Percentiles rank a stretch among this genome's conserved stretches.
Conservation (phyloP, 1,140 invertebrate species). For the Sinella curviseta region DNA sequence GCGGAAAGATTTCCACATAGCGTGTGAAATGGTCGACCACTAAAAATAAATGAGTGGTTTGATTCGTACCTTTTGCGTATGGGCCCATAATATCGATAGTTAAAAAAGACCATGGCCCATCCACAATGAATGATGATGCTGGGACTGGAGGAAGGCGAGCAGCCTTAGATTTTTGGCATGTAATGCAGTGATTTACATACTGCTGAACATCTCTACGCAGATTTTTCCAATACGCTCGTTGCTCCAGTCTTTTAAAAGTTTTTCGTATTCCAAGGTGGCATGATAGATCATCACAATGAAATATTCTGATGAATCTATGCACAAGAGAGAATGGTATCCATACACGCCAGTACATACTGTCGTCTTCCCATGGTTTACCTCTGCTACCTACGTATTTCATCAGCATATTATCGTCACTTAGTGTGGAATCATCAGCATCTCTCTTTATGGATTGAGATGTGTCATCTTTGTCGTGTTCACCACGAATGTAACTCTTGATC, state of each 20-base stretch:
- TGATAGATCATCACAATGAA: constrained; percentile 17
- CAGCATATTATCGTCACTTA: constrained; percentile 10
- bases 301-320: neutral
- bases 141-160: neutral
- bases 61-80: constrained; percentile 36
- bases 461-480: neutral
- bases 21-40: constrained; percentile 43
- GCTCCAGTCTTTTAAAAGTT: constrained; percentile 30
- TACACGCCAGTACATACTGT: constrained; percentile 21
- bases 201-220: constrained; percentile 24
- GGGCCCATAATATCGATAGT: constrained; percentile 47
- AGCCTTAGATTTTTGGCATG: constrained; percentile 4
- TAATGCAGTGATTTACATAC: constrained; percentile 12
- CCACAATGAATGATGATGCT: neutral
- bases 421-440: neutral
- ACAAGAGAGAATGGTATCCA: constrained; percentile 12
- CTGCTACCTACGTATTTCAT: neutral
- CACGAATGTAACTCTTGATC: neutral
- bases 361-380: constrained; percentile 34
- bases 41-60: constrained; percentile 39
- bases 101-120: constrained; percentile 44
- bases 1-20: constrained; percentile 46
- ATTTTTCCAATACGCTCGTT: constrained; percentile 24
- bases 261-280: constrained; percentile 34
- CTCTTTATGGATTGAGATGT: neutral